phyloP scores from a whole-genome alignment of 92 coral and sea anemone species.

The Phymanthus crucifer region DNA sequence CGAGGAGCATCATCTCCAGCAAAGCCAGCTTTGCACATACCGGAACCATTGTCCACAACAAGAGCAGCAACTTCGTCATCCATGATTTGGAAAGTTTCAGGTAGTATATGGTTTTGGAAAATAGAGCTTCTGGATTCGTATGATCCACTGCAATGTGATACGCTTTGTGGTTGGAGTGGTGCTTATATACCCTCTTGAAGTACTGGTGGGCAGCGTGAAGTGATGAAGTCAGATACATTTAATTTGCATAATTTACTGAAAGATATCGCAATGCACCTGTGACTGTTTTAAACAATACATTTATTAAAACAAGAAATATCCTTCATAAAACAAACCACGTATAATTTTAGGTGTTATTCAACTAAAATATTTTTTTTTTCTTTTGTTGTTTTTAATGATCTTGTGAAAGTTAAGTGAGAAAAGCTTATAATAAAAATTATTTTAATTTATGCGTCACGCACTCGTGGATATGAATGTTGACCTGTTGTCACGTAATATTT shows the following conservation, averaged over 20 bases:
- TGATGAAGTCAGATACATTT: too few relatives aligned
- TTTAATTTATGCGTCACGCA: not conserved
- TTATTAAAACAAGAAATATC: not conserved
- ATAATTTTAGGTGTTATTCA: not conserved
- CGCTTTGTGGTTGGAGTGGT: not conserved
- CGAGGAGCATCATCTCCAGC: constrained; percentile 99
- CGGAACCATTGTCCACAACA: constrained; percentile 98
- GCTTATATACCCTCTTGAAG: not conserved
- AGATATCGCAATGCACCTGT: not conserved
- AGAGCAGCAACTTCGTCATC: constrained; percentile 96
- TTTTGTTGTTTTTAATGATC: not conserved
- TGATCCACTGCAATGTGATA: not conserved
- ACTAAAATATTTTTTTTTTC: not conserved
- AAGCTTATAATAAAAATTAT: not conserved
- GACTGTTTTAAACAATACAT: not conserved
- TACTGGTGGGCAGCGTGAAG: not conserved
- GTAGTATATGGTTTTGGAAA: not conserved
- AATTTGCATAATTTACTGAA: constrained; percentile 6
- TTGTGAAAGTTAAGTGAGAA: not conserved
- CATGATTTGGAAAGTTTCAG: constrained; percentile 48
- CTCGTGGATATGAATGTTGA: not conserved
- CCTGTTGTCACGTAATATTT: not conserved
- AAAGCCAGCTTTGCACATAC: constrained; percentile 99
- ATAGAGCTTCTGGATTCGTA: not conserved
- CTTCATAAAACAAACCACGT: not conserved